Evolutionary conservation across 2,888 invertebrate species (phyloP), one percentile per base, ranked within the genome.

Genomic region (Phalera bucephala): DNA sequence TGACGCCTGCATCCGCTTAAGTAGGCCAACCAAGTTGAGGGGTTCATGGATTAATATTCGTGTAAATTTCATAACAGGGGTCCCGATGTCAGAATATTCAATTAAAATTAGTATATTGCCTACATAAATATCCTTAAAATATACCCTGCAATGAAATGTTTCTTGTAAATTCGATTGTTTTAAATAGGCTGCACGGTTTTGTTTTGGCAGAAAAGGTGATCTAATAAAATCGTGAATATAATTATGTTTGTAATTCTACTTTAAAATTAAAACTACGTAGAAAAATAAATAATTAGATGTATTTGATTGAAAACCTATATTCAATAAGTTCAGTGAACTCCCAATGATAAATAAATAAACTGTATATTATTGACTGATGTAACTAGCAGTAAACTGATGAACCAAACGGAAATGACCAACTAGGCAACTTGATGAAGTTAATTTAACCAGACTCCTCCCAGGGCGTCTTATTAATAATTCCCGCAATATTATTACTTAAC

Each of bases 391-490:
- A 66, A 52, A 9, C 64, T 62, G 57, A 62, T 68, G 64, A 59
- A 66, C 63, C 60, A 58, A 72, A 66, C 79, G 85, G 85, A 86
- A 79, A 80, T 79, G 66, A 64, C 59, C 76, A 79, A 80, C 75
- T 79, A 76, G 66, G 55, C 61, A 51, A 49, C 60, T 46, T 51
- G 66, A 62, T 50, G 57, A 49, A 59, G 60, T 52, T 64, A 74
- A 77, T 72, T 71, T 72, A 70, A 51, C 45, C 30, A 48, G 49
- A 46, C 60, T 59, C 48, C 51, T 58, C 58, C 52, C 57, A 59
- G 54, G 45, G 61, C 56, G 55, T 64, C 64, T 58, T 65, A 71
- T 70, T 70, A 64, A 38, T 53, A 49, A 58, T 53, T 48, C 33
- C 30, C 37, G 33, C 39, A 29, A 29, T 25, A 40, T 51, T 26